Evolutionary conservation across 2,888 invertebrate species (phyloP), one percentile per base, ranked within the genome.

Genomic region (Diarsia rubi): DNA sequence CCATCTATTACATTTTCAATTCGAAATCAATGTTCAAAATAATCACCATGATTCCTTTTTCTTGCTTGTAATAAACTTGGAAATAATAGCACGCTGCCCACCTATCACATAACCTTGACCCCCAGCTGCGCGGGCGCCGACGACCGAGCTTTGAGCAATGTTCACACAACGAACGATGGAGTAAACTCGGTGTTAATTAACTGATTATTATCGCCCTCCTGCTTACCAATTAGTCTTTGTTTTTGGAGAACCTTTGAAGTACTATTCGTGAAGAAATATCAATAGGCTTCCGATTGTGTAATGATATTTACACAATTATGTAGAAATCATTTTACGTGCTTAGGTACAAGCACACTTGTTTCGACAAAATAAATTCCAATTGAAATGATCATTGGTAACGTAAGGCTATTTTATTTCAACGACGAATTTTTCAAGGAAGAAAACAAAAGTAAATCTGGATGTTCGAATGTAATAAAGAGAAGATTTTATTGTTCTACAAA

Each of bases 101-200:
- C 82, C 86, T 75, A 81, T 71, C 68, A 68, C 59, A 71, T 82
- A 89, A 86, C 91, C 91, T 90, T 92, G 92, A 92, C 91, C 91
- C 81, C 78, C 37, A 64, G 72, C 49, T 85, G 89, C 86, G 89
- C 86, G 67, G 86, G 88, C 88, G 91, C 89, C 73, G 67, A 80
- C 83, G 72, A 73, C 78, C 74, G 80, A 66, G 54, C 81, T 76
- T 84, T 84, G 79, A 84, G 81, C 83, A 83, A 84, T 78, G 76
- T 88, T 86, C 87, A 88, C 85, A 85, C 87, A 84, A 77, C 79
- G 67, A 76, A 59, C 67, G 68, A 75, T 78, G 77, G 67, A 86
- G 87, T 83, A 81, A 88, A 87, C 64, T 85, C 62, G 49, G 66
- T 81, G 86, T 78, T 87, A 87, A 87, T 88, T 85, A 88, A 85